Evolutionary conservation across 2,888 invertebrate species (phyloP).

Genomic region (Cryptocheilus praepositus): DNA sequence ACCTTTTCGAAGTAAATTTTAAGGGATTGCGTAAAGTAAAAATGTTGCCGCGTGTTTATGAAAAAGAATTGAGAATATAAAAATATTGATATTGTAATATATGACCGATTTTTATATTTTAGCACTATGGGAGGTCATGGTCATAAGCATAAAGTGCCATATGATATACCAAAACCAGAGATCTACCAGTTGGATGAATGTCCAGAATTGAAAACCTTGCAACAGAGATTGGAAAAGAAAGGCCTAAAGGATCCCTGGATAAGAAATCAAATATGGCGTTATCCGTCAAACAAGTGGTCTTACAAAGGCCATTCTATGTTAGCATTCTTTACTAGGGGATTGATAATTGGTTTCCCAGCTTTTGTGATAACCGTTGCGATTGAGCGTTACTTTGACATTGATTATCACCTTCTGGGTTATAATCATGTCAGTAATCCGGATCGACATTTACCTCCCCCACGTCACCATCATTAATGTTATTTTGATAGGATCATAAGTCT

Average conservation of each 20-base stretch:
- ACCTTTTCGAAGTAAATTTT: too few relatives aligned
- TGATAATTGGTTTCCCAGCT: slow-evolving; percentile 78
- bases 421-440: slow-evolving; percentile 22
- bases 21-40: too few relatives aligned
- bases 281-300: slow-evolving; percentile 79
- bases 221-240: slow-evolving; percentile 81
- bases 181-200: slow-evolving; percentile 85
- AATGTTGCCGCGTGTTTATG: too few relatives aligned
- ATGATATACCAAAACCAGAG: slow-evolving; percentile 83
- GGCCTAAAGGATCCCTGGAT: slow-evolving; percentile 92
- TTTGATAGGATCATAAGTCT: too few relatives aligned
- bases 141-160: slow-evolving; percentile 74
- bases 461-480: slow-evolving; percentile 41
- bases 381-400: slow-evolving; percentile 73
- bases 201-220: slow-evolving; percentile 80
- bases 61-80: too few relatives aligned
- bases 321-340: slow-evolving; percentile 80
- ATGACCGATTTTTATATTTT: too few relatives aligned
- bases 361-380: slow-evolving; percentile 77
- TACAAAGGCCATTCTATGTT: slow-evolving; percentile 75
- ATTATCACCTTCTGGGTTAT: slow-evolving; percentile 76
- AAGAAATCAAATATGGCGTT: slow-evolving; percentile 92
- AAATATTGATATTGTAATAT: too few relatives aligned
- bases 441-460: slow-evolving; percentile 21
- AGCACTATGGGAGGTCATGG: slow-evolving; percentile 76